Percentiles rank a stretch among this genome's conserved stretches.
phyloP scores from a whole-genome alignment of 1,140 invertebrate genomes.

The Aphelinus certus region DNA sequence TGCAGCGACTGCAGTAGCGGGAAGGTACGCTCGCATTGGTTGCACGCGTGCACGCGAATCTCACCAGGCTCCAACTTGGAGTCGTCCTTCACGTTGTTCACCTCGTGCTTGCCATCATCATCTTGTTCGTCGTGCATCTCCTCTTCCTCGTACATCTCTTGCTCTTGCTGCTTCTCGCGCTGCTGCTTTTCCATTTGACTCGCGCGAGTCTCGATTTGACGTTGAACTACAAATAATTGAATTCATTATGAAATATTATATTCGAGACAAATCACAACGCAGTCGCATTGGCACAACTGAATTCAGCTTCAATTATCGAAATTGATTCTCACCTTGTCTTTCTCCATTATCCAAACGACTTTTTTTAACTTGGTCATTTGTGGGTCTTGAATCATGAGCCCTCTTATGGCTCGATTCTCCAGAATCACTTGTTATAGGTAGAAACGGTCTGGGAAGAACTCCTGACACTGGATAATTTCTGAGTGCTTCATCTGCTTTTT shows the following conservation, averaged over 20 bases:
- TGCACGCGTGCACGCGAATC: constrained; percentile 69
- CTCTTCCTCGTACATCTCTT: constrained; percentile 63
- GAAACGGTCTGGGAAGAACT: constrained; percentile 67
- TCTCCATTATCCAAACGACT: constrained; percentile 58
- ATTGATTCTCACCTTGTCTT: constrained; percentile 55
- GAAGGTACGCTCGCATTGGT: constrained; percentile 76
- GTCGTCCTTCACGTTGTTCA: constrained; percentile 51
- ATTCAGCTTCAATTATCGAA: no score
- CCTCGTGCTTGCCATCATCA: constrained; percentile 59
- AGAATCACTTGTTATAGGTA: constrained; percentile 54
- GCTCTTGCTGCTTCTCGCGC: constrained; percentile 47
- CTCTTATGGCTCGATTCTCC: constrained; percentile 50
- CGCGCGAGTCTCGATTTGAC: constrained; percentile 43
- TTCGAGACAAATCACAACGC: no score
- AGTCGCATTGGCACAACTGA: neutral
- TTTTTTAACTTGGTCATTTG: constrained; percentile 53
- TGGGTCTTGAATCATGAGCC: constrained; percentile 47
- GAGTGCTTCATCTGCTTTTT: constrained; percentile 75
- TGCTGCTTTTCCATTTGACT: constrained; percentile 46
- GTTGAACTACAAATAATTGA: constrained; percentile 15
- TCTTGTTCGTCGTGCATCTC: constrained; percentile 55
- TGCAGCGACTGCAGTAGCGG: constrained; percentile 74
- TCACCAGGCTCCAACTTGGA: constrained; percentile 61
- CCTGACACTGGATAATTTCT: constrained; percentile 74
- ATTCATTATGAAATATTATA: no score